Conservation (phyloP, 2,113 vertebrate species). For the Alosa alosa region DNA sequence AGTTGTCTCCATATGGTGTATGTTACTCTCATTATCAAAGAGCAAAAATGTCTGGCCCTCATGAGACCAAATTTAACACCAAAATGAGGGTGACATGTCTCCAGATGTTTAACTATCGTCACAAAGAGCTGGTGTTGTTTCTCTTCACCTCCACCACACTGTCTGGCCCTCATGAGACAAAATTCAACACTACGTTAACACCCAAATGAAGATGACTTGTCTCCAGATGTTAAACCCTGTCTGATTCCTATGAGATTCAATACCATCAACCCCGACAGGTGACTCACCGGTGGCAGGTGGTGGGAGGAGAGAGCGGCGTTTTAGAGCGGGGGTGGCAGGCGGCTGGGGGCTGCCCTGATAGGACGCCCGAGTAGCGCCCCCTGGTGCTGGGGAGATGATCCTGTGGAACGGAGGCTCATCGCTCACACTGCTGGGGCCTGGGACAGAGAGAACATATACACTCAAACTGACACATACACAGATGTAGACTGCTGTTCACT, state of each 20-base stretch:
- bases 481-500: no score
- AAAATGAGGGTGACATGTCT: neutral
- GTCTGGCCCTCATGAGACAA: no score
- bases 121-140: no score
- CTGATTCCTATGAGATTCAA: neutral
- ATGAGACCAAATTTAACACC: neutral
- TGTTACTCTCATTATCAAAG: no score
- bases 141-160: no score
- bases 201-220: neutral
- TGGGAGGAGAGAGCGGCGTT: conserved; percentile 77
- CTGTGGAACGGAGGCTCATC: conserved; percentile 75
- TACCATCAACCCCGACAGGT: neutral
- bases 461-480: neutral
- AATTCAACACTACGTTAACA: neutral
- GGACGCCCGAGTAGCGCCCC: conserved; percentile 68
- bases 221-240: neutral
- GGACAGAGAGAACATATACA: neutral
- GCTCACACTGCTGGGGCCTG: conserved; percentile 73
- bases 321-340: conserved; percentile 54
- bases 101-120: neutral
- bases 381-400: conserved; percentile 60
- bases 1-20: no score
- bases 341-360: conserved; percentile 53
- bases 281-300: conserved; percentile 64
- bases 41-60: no score